These are phyloP conservation scores for Bradysia coprophila DNA, from an alignment of 1,140 invertebrate genomes.

Conservation along the genomic window DNA sequence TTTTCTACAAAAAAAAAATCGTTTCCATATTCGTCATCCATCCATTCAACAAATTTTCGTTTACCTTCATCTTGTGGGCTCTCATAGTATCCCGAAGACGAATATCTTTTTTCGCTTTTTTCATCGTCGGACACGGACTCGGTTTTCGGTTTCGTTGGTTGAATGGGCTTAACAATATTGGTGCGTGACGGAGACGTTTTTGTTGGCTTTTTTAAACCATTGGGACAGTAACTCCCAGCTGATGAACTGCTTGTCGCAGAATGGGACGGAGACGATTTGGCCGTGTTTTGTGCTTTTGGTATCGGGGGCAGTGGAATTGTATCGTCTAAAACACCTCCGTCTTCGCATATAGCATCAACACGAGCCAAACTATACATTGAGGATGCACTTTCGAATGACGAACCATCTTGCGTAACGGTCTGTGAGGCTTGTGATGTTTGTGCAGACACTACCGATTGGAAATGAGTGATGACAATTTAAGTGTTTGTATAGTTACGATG, in stretches of 20 bases:
- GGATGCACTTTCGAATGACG: constrained; percentile 63
- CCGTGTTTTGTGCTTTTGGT: constrained; percentile 8
- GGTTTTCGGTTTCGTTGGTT: constrained; percentile 12
- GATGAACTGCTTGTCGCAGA: constrained; percentile 43
- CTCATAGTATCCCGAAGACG: constrained; percentile 60
- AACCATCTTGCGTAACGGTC: constrained; percentile 42
- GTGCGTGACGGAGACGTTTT: constrained; percentile 1
- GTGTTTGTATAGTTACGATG: background rate
- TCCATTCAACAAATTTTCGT: background rate
- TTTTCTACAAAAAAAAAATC: constrained; percentile 2
- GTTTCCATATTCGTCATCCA: too few relatives aligned
- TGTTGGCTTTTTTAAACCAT: constrained; percentile 28
- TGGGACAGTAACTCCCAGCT: constrained; percentile 42
- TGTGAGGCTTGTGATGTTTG: constrained; percentile 30
- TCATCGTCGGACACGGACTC: constrained; percentile 44
- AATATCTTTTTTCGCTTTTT: constrained; percentile 43
- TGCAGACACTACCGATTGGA: constrained; percentile 21
- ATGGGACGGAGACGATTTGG: constrained; percentile 19
- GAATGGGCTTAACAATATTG: constrained; percentile 7
- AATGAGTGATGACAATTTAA: too few relatives aligned
- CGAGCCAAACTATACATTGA: constrained; percentile 55
- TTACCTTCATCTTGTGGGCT: constrained; percentile 48
- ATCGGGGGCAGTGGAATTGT: background rate
- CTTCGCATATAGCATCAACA: constrained; percentile 38
- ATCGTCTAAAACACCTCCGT: constrained; percentile 16